phyloP scores from a whole-genome alignment of 2,888 invertebrate species.

The Alsophila aescularia region DNA sequence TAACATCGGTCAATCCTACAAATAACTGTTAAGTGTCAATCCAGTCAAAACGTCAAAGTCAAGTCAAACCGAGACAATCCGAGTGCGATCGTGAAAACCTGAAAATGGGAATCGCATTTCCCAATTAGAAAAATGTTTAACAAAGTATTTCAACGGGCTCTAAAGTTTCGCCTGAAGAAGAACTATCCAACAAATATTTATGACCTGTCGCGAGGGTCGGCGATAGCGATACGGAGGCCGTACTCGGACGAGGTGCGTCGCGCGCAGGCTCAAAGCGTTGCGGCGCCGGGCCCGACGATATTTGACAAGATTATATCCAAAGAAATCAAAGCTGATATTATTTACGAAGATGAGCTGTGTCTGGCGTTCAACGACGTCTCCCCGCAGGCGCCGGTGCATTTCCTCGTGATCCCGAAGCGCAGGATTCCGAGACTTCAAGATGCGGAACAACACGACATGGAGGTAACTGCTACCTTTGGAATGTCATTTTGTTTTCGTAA shows the following conservation, averaged over 20 bases:
- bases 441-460: conserved; percentile 84
- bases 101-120: conserved; percentile 43
- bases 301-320: conserved; percentile 91
- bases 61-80: too few relatives aligned
- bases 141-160: conserved; percentile 76
- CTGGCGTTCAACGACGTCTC: conserved; percentile 92
- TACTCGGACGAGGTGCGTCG: conserved; percentile 76
- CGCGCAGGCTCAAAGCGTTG: conserved; percentile 66
- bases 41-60: background rate
- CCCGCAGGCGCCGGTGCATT: conserved; percentile 93
- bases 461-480: conserved; percentile 60
- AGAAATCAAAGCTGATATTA: conserved; percentile 91
- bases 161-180: conserved; percentile 75
- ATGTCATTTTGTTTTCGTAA: too few relatives aligned
- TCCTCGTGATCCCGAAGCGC: conserved; percentile 92
- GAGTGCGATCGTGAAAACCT: conserved; percentile 18
- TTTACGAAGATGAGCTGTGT: conserved; percentile 92
- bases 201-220: conserved; percentile 71
- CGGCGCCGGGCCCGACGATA: conserved; percentile 84
- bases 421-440: conserved; percentile 87
- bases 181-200: conserved; percentile 78
- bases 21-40: background rate
- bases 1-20: background rate
- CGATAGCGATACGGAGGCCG: conserved; percentile 67
- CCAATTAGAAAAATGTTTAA: conserved; percentile 70